Base-by-base conservation (phyloP, 1,140 invertebrate genomes). In the Drosophila melanica region DNA sequence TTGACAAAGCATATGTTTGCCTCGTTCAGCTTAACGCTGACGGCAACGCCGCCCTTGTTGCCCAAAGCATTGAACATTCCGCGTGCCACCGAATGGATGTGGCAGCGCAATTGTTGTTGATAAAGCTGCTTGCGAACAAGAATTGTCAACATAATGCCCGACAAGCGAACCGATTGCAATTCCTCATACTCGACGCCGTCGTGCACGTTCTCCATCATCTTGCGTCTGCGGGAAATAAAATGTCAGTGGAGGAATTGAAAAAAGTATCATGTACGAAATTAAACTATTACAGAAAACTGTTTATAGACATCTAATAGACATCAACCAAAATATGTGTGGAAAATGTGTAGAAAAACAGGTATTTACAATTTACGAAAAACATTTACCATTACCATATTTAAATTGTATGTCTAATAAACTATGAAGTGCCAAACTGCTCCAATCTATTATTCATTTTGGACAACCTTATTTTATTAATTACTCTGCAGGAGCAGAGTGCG, bases 1-100 rank as follows among this genome's bases (percentile, higher is more conserved):
- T 99, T 99, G 0, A 99, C 96, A 93, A 99, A 99, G 91, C 98
- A 99, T 4, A 99, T 93, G 2, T 96, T 97, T 0, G 98, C 98
- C 91, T 96, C 97, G 85, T 99, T 97, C 11, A 99, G 93, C 64
- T 97, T 96, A 90, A 99, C 94, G 73, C 99, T 95, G 12, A 99
- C 95, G 16, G 96, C 97, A 11, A 99, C 99, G 20, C 98, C 98
- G 30, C 99, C 99, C 94, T 99, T 99, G 92, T 99, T 99, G 7
- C 98, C 98, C 95, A 99, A 95, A 93, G 98, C 97, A 18, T 98
- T 98, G 94, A 99, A 96, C 42, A 99, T 96, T 14, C 98, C 98
- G 2, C 98, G 99, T 0, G 98, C 97, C 16, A 99, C 97, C 39
- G 95, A 96, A 97, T 97, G 75, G 94, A 93, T 50, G 94, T 94